Evolutionary conservation across 30 jellyfish, hydroid and myxozoan genomes (phyloP).

Genomic region (Hydra vulgaris): DNA sequence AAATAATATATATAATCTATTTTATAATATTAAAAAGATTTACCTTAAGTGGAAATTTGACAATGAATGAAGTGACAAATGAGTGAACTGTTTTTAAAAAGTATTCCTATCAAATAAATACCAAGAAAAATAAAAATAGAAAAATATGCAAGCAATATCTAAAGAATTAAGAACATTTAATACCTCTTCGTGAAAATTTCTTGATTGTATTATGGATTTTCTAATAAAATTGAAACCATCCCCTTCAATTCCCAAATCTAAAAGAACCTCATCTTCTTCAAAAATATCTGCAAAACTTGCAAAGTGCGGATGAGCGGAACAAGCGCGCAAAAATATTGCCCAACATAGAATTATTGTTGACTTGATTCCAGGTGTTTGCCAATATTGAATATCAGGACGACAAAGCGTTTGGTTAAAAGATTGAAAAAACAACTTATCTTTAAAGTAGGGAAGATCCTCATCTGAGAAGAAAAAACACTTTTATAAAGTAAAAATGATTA

Average conservation of each 20-base stretch:
- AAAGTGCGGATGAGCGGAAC: slow-evolving; percentile 45
- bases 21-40: too few relatives aligned
- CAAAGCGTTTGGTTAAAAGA: slow-evolving; percentile 40
- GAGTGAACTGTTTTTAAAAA: slow-evolving; percentile 49
- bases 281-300: slow-evolving; percentile 44
- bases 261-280: slow-evolving; percentile 62
- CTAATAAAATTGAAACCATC: slow-evolving; percentile 45
- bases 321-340: slow-evolving; percentile 57
- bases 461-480: slow-evolving; percentile 10
- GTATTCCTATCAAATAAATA: slow-evolving; percentile 42
- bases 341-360: slow-evolving; percentile 43
- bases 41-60: slow-evolving; percentile 73
- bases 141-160: neutral
- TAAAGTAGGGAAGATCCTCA: slow-evolving; percentile 44
- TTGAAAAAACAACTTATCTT: slow-evolving; percentile 34
- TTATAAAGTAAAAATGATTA: neutral
- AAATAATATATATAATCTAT: too few relatives aligned
- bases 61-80: slow-evolving; percentile 49
- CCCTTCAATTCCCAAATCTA: slow-evolving; percentile 42
- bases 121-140: too few relatives aligned
- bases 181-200: slow-evolving; percentile 57
- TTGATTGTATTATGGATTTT: slow-evolving; percentile 37
- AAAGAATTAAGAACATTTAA: too few relatives aligned
- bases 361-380: slow-evolving; percentile 66
- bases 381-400: slow-evolving; percentile 45